These are phyloP conservation scores for Coenobita brevimanus DNA, from an alignment of 1,140 invertebrate genomes.

Conservation along the genomic window DNA sequence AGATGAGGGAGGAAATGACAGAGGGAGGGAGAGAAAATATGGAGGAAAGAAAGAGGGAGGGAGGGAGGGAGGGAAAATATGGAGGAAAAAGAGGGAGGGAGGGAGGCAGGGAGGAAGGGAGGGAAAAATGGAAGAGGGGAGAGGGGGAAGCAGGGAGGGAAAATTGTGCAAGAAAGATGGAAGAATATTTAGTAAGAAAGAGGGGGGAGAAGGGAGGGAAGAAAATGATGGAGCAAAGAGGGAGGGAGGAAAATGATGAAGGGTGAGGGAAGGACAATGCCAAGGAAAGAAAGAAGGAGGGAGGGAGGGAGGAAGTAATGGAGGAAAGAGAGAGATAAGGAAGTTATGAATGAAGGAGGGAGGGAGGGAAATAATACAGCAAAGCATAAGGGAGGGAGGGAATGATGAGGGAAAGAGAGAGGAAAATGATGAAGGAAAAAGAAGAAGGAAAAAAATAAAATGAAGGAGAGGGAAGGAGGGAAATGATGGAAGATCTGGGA, in stretches of 20 bases:
- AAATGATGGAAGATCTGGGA: background rate
- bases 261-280: constrained; percentile 1
- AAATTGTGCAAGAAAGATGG: background rate
- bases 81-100: background rate
- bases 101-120: background rate
- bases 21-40: too few relatives aligned
- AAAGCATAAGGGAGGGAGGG: background rate
- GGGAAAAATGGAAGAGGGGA: background rate
- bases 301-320: background rate
- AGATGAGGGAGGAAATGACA: too few relatives aligned
- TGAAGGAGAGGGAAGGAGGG: background rate
- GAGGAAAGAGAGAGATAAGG: constrained; percentile 10
- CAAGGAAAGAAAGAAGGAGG: constrained; percentile 3
- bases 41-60: background rate
- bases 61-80: background rate
- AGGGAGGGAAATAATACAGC: background rate
- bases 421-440: background rate
- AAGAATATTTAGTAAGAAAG: too few relatives aligned
- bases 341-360: background rate
- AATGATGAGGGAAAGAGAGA: background rate
- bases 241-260: background rate
- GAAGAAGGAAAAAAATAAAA: background rate
- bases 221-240: background rate
- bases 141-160: background rate
- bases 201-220: background rate